These are phyloP conservation scores for Andrena marginata DNA, from an alignment of 2,888 invertebrate genomes.

Conservation along the genomic window DNA sequence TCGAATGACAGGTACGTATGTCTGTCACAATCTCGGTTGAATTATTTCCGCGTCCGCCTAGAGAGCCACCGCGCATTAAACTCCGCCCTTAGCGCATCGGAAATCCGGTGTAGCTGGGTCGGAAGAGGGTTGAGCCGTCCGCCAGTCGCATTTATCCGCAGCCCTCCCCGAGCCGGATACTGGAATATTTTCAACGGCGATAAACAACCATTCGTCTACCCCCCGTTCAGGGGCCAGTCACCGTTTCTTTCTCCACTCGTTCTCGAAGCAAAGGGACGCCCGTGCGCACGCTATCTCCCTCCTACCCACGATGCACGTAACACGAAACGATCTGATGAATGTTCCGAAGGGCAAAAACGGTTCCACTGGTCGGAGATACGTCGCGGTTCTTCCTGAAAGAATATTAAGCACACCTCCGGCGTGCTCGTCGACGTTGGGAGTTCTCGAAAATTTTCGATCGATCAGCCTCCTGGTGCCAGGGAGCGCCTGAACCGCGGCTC, in stretches of 20 bases:
- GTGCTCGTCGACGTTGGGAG: conserved; percentile 40
- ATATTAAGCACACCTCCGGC: conserved; percentile 61
- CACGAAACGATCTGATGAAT: conserved; percentile 70
- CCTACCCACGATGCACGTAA: conserved; percentile 23
- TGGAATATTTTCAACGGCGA: conserved; percentile 72
- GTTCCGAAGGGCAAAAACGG: conserved; percentile 58
- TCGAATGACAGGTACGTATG: conserved; percentile 42
- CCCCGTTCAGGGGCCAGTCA: conserved; percentile 28
- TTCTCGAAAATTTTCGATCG: conserved; percentile 64
- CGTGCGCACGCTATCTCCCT: conserved; percentile 10
- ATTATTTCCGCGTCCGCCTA: conserved; percentile 54
- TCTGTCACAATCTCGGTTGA: conserved; percentile 56
- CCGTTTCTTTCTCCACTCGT: conserved; percentile 58
- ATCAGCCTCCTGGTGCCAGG: conserved; percentile 30
- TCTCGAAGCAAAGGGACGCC: conserved; percentile 20
- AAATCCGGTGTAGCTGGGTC: conserved; percentile 37
- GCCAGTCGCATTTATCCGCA: conserved; percentile 60
- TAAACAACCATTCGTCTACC: conserved; percentile 76
- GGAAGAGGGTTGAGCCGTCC: conserved; percentile 48
- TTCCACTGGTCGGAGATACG: conserved; percentile 36
- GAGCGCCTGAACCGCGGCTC: conserved; percentile 1
- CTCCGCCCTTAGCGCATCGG: conserved; percentile 56
- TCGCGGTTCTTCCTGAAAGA: conserved; percentile 56
- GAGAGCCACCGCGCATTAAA: conserved; percentile 58
- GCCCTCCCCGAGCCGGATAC: conserved; percentile 38